phyloP scores from a whole-genome alignment of 2,797 vertebrate species.

The Hemitrygon akajei region DNA sequence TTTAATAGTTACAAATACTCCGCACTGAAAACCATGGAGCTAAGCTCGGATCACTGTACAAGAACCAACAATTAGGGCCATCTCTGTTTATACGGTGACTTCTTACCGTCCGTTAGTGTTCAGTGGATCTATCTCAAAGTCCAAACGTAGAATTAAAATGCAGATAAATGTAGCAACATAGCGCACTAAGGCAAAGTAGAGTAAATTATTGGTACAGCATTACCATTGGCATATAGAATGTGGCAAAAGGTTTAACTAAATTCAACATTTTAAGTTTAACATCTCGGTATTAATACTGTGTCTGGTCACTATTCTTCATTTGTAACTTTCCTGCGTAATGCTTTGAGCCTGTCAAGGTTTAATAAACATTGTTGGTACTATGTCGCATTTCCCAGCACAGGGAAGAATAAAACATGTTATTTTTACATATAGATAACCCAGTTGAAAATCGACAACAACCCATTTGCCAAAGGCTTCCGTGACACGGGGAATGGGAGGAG shows the following conservation, averaged over 20 bases:
- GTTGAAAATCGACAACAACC: conserved; percentile 96
- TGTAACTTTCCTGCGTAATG: not conserved
- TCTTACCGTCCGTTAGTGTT: not conserved
- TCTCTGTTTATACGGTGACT: not conserved
- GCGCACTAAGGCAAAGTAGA: not conserved
- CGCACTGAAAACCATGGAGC: not conserved
- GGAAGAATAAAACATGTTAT: not conserved
- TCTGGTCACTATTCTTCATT: not conserved
- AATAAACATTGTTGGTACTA: not conserved
- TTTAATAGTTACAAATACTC: not conserved
- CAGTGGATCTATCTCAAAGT: not conserved
- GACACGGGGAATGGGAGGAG: conserved; percentile 89
- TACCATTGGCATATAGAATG: not conserved
- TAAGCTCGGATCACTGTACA: not conserved
- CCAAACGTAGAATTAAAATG: not conserved
- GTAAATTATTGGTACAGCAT: not conserved
- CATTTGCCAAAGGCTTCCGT: conserved; percentile 95
- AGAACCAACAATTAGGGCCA: not conserved
- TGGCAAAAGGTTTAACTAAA: not conserved
- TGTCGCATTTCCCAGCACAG: not conserved
- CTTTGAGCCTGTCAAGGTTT: not conserved
- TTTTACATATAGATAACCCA: conserved; percentile 68
- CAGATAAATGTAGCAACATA: not conserved
- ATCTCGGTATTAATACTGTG: not conserved
- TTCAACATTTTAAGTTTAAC: not conserved